These are phyloP conservation scores for Trachymyrmex septentrionalis DNA, from an alignment of 1,140 invertebrate species.

Conservation along the genomic window DNA sequence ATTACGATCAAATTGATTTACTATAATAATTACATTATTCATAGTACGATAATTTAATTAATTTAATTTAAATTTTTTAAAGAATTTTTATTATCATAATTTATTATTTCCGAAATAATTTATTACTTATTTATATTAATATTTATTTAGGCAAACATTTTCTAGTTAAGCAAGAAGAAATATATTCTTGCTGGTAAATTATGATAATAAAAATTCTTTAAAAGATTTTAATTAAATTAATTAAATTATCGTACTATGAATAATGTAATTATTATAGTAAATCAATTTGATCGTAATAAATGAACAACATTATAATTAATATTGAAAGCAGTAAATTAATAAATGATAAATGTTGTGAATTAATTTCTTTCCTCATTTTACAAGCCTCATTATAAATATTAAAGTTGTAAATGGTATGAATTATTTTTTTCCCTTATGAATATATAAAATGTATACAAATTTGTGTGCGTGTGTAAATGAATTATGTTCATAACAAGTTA, in stretches of 20 bases:
- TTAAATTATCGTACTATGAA: background rate
- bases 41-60: background rate
- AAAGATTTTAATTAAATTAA: background rate
- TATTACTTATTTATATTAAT: background rate
- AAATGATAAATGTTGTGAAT: background rate
- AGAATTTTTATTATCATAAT: background rate
- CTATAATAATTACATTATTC: background rate
- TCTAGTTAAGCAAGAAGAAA: background rate
- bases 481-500: background rate
- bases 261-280: background rate
- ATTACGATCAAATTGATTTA: background rate
- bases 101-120: background rate
- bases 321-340: background rate
- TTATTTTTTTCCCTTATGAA: background rate
- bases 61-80: background rate
- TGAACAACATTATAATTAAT: conserved; percentile 4
- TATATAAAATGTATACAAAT: background rate
- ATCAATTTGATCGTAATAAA: background rate
- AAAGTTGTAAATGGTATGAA: background rate
- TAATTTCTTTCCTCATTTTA: background rate
- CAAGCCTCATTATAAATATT: no score
- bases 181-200: background rate
- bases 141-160: background rate
- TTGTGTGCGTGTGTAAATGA: no score
- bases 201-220: background rate